Evolutionary conservation across 1,140 invertebrate genomes (phyloP), one percentile per base, ranked within the genome.

Genomic region (Steinernema feltiae): DNA sequence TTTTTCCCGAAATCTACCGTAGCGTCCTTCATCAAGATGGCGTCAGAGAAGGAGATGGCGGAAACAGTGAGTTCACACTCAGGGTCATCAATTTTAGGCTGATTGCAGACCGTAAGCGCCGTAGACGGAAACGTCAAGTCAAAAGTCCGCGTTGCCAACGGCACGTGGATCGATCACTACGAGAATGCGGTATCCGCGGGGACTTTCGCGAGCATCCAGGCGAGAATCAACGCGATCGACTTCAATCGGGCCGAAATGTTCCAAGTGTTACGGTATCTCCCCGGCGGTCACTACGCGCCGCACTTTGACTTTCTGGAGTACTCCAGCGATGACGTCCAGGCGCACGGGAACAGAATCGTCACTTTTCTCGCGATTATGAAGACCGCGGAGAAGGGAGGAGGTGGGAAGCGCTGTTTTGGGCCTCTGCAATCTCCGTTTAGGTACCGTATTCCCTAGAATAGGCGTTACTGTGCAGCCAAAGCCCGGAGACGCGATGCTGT

Each of bases 261-360:
- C 69, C 70, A 81, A 32, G 76, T 81, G 1, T 63, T 81, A 12
- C 48, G 53, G 24, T 81, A 81, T 32, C 41, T 71, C 7, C 48
- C 72, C 0, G 80, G 76, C 1, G 80, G 76, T 1, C 76, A 81
- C 41, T 78, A 76, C 70, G 79, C 79, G 18, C 76, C 76, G 18
- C 80, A 81, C 35, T 78, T 69, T 30, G 80, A 81, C 76, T 79
- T 32, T 71, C 21, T 81, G n/a, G 72, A 78, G 3, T 63, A n/a
- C 24, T 69, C 69, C 63, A 18, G 30, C 30, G 18, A 71, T 18
- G 1, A 53, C 3, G 29, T 48, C 32, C 41, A 69, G 21, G 21
- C 0, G 1, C 15, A 21, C 1, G 77, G 77, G 3, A 78, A 78
- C 72, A 30, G 77, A 17, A 77, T 78, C 15, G 77, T 75, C 30